Base-by-base conservation (phyloP, 37 sponge, comb jelly and placozoan species). In the Cliona cf. orientalis region DNA sequence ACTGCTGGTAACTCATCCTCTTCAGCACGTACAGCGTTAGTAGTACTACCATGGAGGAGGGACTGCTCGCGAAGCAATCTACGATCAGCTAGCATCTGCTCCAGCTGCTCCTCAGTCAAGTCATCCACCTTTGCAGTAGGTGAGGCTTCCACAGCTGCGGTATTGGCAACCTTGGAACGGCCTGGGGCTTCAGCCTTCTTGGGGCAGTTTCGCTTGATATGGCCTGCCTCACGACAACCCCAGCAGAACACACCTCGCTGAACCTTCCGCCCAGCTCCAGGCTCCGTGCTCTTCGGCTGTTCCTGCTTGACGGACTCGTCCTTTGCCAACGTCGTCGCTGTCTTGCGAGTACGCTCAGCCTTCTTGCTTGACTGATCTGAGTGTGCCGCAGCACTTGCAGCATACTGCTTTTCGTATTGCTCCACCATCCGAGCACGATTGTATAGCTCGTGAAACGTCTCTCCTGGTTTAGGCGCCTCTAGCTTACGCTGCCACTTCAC, bases 391-490 rank as follows among this genome's bases (percentile, higher is more conserved):
- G 59, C 59, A 58, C 7, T 9, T 58, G 59, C 59, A 58, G 59
- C n/a, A n/a, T n/a, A 67, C 23, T 71, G 72, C 28, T 45, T 14
- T 12, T 71, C 72, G 45, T 71, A 53, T 5, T 53, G 72, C 45
- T 71, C 72, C 3, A 71, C 11, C n/a, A 34, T 28, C 17, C 72
- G 46, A 31, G 49, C 72, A 17, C 49, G n/a, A 12, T 26, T 53
- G 45, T 71, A 71, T 3, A 71, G 72, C 28, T 71, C 72, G 17
- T 71, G 34, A 44, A 71, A 71, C 3, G 53, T 44, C n/a, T 71
- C 72, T 6, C 22, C 28, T 12, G 72, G 7, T 23, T 71, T 71
- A 45, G 49, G 72, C 22, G 72, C 72, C 6, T 53, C 72, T 23
- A 71, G 46, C 45, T 23, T 71, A 3, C 40, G 3, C 45, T 71